Evolutionary conservation across 2,888 invertebrate species (phyloP), one percentile per base, ranked within the genome.

Genomic region (Thumatha senex): DNA sequence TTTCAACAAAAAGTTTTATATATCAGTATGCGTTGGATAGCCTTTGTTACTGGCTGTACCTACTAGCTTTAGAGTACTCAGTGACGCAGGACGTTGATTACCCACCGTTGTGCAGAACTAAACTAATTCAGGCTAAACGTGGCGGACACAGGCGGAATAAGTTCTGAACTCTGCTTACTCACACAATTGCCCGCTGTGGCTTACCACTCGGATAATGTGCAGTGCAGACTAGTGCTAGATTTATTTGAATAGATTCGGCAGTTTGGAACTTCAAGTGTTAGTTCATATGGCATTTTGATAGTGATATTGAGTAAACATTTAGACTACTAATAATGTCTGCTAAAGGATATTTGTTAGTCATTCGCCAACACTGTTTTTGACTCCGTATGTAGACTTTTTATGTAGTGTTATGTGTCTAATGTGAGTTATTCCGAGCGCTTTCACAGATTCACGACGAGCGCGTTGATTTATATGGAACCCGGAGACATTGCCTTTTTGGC

Each of bases 81-180:
- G 70, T 29, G 44, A 13, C 66, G 61, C 71, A 70, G 69, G 57
- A 67, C 72, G 72, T 81, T 82, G 78, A 78, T 81, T 81, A 78
- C 72, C 56, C 80, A 78, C 72, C 56, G 64, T 48, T 50, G 72
- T 59, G 73, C 49, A 64, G 66, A 83, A 84, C 84, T 84, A 82
- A 84, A 82, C 83, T 81, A 84, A 84, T 85, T 84, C 77, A 71
- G 57, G 56, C 71, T 74, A 75, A 77, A 71, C 72, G 72, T 66
- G 60, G 64, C 69, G 61, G 74, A 74, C 78, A 69, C 70, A 68
- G 58, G 59, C 58, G 47, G 76, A 74, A 74, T 74, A 67, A 69
- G 60, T 65, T 68, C 43, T 40, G 44, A 39, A 61, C 62, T 53
- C 50, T 58, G 70, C 72, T 78, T 74, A 74, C 74, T 73, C 65